Evolutionary conservation across 2,113 vertebrate species (phyloP), one percentile per base, ranked within the genome.

Genomic region (Odobenus rosmarus): DNA sequence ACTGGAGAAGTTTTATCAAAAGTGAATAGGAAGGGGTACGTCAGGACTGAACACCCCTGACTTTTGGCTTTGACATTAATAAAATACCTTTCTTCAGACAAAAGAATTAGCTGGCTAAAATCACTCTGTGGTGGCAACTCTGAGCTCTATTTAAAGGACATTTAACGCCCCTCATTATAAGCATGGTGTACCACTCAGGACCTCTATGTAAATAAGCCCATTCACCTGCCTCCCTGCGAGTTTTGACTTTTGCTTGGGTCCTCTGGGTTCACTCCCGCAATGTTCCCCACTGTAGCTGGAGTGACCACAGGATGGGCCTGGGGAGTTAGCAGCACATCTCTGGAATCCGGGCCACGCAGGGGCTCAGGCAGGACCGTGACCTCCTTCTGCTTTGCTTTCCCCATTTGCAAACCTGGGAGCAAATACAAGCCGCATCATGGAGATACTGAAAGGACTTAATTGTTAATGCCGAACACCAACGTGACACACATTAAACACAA

Each of bases 311-410:
- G 67, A n/a, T n/a, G n/a, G n/a, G n/a, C n/a, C n/a, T n/a, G n/a
- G n/a, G n/a, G n/a, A n/a, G n/a, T n/a, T 36, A 26, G 42, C 5
- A 1, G 1, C n/a, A 7, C 23, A 33, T 36, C 71, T 83, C 36
- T 26, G 77, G 15, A 55, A 36, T 13, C 16, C 4, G 2, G 31
- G 21, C 36, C 24, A 19, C 0, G 9, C 0, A 1, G 8, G 31
- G 61, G 21, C 59, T 69, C 31, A 1, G 12, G 28, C 36, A 72
- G 59, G 55, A 21, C 18, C 8, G 14, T 4, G 8, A 11, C 21
- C 36, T n/a, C 31, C 51, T 55, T 28, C 39, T 9, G 23, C 53
- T 26, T 39, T 33, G 33, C 46, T 42, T 19, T 57, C 55, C 12
- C 49, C 57, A 28, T 2, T 23, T 51, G 33, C 26, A 55, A 85